Evolutionary conservation across 2,797 vertebrate genomes (phyloP), one percentile per base, ranked within the genome.

Genomic region (Jordanella pulchra): DNA sequence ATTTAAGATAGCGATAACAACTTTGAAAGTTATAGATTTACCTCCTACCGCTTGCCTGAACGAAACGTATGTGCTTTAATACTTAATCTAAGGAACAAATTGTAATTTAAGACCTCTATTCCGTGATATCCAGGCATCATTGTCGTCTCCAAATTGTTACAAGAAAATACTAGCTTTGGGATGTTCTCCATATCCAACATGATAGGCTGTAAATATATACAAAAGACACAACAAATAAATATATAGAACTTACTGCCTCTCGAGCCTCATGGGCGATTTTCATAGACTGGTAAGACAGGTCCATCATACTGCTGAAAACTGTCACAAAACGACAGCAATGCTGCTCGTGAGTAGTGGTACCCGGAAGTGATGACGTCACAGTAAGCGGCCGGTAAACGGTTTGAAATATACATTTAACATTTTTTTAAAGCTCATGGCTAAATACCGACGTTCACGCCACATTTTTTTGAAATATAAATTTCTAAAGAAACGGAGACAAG

Each of bases 241-340:
- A 14, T 3, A 0, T 1, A 4, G 0, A 3, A 87, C 97, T 96
- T 86, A 99, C 97, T 89, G 96, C 95, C 81, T 97, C 96, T 72
- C 95, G 94, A 11, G 92, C 96, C 87, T 95, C 95, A 56, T 94
- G 90, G 1, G 94, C 91, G 5, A 93, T 76, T 90, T 93, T 96
- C 53, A 97, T 92, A 0, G 93, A 89, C 60, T 95, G 95, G 80
- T 95, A 97, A 7, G 94, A 95, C 4, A 97, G 86, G 42, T 97
- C 97, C 97, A 97, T 97, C 35, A 3, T 65, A 23, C 4, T 3
- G 35, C 1, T 17, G 30, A 69, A 12, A 47, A 14, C 6, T 67
- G 1, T 69, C 3, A 5, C 7, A 17, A 1, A 14, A 27, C 50
- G 3, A 11, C 30, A 10, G 11, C 35, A 7, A 4, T 23, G 18